A percentile compares a stretch with the other conserved stretches of the same genome.
These are phyloP conservation scores for Galemys pyrenaicus DNA, from an alignment of 2,113 vertebrate species.

Conservation along the genomic window DNA sequence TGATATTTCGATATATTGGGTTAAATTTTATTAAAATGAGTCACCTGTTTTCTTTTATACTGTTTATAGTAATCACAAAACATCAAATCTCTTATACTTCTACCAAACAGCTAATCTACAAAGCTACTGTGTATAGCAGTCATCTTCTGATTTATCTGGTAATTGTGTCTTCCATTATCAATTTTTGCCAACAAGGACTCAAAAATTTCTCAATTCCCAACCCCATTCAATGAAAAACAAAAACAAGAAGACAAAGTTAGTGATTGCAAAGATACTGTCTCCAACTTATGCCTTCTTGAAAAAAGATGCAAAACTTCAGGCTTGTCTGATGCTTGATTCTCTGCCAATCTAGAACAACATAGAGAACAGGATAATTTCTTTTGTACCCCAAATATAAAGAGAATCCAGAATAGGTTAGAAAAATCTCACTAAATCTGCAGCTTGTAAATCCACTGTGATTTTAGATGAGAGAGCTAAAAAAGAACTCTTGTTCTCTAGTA, in stretches of 20 bases:
- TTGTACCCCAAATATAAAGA: too few relatives aligned
- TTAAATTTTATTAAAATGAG: not conserved
- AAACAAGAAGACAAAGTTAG: not conserved
- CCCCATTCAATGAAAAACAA: not conserved
- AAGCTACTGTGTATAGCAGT: not conserved
- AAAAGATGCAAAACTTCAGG: not conserved
- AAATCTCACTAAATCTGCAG: too few relatives aligned
- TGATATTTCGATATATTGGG: not conserved
- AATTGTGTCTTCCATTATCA: not conserved
- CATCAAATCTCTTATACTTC: not conserved
- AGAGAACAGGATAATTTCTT: too few relatives aligned
- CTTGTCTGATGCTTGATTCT: too few relatives aligned
- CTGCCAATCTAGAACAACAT: too few relatives aligned
- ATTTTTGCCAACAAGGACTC: not conserved
- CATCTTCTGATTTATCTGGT: not conserved
- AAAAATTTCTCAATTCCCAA: not conserved
- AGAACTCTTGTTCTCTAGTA: too few relatives aligned
- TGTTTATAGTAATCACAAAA: not conserved
- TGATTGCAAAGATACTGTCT: not conserved
- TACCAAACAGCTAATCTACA: not conserved
- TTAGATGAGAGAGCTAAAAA: too few relatives aligned
- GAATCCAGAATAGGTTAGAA: too few relatives aligned
- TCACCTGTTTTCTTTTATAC: not conserved
- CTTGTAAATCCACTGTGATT: too few relatives aligned
- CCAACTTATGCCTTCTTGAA: not conserved